Evolutionary conservation across 1,140 invertebrate species (phyloP).

Genomic region (Zaprionus kolodkinae): DNA sequence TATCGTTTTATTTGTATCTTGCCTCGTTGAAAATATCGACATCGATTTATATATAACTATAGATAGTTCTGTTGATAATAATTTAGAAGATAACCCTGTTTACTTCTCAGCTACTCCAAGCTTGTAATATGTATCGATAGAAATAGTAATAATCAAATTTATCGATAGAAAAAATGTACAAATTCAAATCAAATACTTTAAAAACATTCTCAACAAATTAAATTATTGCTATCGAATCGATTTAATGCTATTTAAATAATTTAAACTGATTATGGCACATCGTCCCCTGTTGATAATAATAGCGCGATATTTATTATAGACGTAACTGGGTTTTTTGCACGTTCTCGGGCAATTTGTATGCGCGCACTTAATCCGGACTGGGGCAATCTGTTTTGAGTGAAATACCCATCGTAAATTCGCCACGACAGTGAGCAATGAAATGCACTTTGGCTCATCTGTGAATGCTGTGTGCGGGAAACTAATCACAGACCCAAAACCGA

Average conservation of each 20-base stretch:
- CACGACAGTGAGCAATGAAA: conserved; percentile 78
- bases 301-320: conserved; percentile 42
- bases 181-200: too few relatives aligned
- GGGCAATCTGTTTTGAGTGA: conserved; percentile 61
- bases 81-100: too few relatives aligned
- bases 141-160: not conserved
- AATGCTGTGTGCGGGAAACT: conserved; percentile 59
- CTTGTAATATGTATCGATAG: not conserved
- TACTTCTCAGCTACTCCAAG: too few relatives aligned
- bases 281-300: conserved; percentile 49
- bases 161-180: not conserved
- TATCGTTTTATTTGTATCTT: too few relatives aligned
- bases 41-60: too few relatives aligned
- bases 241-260: not conserved
- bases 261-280: conserved; percentile 6
- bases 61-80: too few relatives aligned
- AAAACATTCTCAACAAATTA: not conserved
- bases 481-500: conserved; percentile 58
- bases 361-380: conserved; percentile 60
- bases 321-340: conserved; percentile 28
- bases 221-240: not conserved
- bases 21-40: too few relatives aligned
- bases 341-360: conserved; percentile 66
- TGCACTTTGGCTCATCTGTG: conserved; percentile 74
- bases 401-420: conserved; percentile 51